A percentile compares a stretch with the other conserved stretches of the same genome.
phyloP scores from a whole-genome alignment of 2,113 vertebrate genomes.

The Pygoscelis antarcticus region DNA sequence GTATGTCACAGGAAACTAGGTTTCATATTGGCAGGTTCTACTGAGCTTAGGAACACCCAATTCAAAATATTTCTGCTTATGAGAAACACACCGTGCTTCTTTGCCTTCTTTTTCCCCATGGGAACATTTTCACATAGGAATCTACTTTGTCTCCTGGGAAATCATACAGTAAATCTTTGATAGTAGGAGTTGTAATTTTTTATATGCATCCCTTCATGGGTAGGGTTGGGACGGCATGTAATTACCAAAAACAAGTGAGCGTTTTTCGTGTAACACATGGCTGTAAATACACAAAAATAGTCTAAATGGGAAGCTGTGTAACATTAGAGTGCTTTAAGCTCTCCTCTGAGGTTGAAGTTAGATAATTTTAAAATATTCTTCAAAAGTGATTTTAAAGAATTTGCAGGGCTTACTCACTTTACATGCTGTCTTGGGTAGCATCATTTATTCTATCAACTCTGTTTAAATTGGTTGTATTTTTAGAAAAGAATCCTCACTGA shows the following conservation, averaged over 20 bases:
- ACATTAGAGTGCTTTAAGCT: not conserved
- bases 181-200: not conserved
- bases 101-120: not conserved
- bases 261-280: not conserved
- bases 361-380: not conserved
- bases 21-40: not conserved
- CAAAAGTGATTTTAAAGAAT: not conserved
- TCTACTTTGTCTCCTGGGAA: not conserved
- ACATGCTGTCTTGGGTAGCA: not conserved
- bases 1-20: not conserved
- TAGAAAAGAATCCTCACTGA: not conserved
- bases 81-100: not conserved
- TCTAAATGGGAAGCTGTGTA: not conserved
- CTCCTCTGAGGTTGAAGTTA: not conserved
- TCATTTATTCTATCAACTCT: not conserved
- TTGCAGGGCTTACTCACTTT: not conserved
- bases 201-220: not conserved
- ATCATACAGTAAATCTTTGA: not conserved
- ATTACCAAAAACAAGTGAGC: not conserved
- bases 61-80: not conserved
- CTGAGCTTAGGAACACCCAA: not conserved
- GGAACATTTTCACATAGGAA: not conserved
- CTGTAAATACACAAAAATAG: not conserved
- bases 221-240: not conserved
- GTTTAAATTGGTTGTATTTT: not conserved